These are phyloP conservation scores for Laothoe populi DNA, from an alignment of 2,888 invertebrate species.

Conservation along the genomic window DNA sequence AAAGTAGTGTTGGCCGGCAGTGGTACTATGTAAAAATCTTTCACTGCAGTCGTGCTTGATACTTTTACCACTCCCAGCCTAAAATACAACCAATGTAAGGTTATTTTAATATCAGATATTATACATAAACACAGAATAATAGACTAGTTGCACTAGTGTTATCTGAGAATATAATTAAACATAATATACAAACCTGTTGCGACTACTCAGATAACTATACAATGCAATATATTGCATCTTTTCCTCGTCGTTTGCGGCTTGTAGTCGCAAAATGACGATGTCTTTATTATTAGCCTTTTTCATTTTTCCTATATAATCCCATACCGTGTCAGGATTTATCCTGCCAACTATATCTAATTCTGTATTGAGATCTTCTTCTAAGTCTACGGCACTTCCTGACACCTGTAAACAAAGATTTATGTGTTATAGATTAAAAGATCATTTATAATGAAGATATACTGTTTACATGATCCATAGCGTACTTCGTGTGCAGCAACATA, in stretches of 20 bases:
- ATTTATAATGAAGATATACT: background rate
- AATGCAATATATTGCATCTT: constrained; percentile 93
- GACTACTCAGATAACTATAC: constrained; percentile 94
- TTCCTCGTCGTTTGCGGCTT: constrained; percentile 93
- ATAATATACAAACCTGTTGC: constrained; percentile 83
- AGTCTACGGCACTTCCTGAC: constrained; percentile 87
- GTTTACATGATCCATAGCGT: background rate
- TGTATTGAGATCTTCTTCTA: constrained; percentile 90
- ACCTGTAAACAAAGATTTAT: constrained; percentile 55
- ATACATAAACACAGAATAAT: background rate
- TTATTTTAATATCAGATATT: constrained; percentile 28
- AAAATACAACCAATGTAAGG: constrained; percentile 42
- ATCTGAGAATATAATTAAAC: no score
- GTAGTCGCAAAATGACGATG: constrained; percentile 92
- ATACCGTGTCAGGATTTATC: constrained; percentile 94
- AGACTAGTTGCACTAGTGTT: constrained; percentile 1
- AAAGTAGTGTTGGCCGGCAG: constrained; percentile 89
- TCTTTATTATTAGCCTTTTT: constrained; percentile 94
- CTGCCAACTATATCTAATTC: constrained; percentile 95
- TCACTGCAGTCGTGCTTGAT: constrained; percentile 90
- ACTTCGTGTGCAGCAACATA: constrained; percentile 93
- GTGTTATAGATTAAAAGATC: constrained; percentile 14
- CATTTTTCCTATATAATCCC: constrained; percentile 97
- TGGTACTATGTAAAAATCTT: constrained; percentile 97
- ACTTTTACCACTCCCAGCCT: constrained; percentile 94